Percentiles rank a stretch among this genome's conserved stretches.
phyloP scores from a whole-genome alignment of 2,888 invertebrate genomes.

The Ischnura elegans region DNA sequence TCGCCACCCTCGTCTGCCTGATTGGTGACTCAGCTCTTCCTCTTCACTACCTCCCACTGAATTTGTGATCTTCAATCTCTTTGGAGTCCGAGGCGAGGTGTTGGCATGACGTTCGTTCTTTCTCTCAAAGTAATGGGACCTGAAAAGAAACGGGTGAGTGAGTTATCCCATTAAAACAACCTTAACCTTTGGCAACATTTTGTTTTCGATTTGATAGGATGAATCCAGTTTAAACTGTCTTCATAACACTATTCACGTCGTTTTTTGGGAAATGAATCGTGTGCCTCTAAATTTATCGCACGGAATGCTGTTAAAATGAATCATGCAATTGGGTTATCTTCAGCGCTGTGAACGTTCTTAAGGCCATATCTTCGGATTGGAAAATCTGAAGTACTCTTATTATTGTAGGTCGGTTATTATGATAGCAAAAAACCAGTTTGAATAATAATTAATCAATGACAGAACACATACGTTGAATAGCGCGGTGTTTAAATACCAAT shows the following conservation, averaged over 20 bases:
- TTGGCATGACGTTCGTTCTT: slow-evolving; percentile 26
- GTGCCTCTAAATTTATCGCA: neutral
- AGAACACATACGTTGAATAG: too few species aligned
- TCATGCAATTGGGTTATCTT: neutral
- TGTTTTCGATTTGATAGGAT: neutral
- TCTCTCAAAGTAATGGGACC: slow-evolving; percentile 31
- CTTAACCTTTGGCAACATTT: neutral
- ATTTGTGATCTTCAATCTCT: slow-evolving; percentile 15
- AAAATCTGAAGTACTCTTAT: too few species aligned
- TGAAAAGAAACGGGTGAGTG: slow-evolving; percentile 26
- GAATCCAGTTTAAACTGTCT: neutral
- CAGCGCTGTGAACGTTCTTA: too few species aligned
- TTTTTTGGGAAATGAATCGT: neutral
- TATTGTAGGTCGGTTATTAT: too few species aligned
- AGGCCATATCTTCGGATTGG: too few species aligned
- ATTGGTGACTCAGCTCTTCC: slow-evolving; percentile 50
- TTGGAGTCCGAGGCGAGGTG: neutral
- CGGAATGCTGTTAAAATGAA: neutral
- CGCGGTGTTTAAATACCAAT: too few species aligned
- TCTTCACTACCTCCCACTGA: neutral
- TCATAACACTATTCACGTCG: too few species aligned
- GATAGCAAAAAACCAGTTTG: too few species aligned
- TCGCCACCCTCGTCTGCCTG: neutral
- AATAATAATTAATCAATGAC: too few species aligned
- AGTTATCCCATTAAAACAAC: slow-evolving; percentile 50